Conservation (phyloP, 2,888 invertebrate genomes). For the Caenorhabditis wallacei region DNA sequence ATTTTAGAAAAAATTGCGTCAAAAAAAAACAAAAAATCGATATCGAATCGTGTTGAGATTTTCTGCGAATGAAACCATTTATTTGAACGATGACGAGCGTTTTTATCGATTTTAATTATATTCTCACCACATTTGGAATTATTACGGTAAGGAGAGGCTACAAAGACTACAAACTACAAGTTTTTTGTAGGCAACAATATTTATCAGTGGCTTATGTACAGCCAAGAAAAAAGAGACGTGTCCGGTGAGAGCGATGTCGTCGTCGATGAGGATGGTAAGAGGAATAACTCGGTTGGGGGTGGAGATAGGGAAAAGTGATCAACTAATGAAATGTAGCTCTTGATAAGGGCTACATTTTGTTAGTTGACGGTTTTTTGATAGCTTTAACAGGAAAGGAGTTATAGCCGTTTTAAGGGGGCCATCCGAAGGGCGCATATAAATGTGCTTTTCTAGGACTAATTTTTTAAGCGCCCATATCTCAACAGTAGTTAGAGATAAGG, state of each 20-base stretch:
- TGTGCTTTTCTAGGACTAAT: too few species aligned
- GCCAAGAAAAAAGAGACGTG: conserved; percentile 7
- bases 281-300: not conserved
- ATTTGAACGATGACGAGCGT: not conserved
- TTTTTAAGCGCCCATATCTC: too few species aligned
- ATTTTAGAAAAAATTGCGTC: conserved; percentile 1
- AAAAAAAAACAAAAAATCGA: not conserved
- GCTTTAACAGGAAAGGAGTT: too few species aligned
- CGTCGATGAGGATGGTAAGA: conserved; percentile 2
- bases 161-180: conserved; percentile 19
- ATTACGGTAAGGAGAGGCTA: conserved; percentile 28
- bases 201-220: not conserved
- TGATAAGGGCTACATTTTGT: not conserved
- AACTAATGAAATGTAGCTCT: too few species aligned
- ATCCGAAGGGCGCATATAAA: too few species aligned
- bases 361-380: too few species aligned
- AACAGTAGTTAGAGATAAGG: too few species aligned
- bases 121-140: conserved; percentile 31
- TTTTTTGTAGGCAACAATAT: not conserved
- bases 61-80: conserved; percentile 12
- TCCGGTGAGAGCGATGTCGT: conserved; percentile 8
- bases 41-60: not conserved
- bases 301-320: too few species aligned
- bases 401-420: too few species aligned
- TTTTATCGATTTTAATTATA: conserved; percentile 39